Conservation (phyloP, 37 sponge, comb jelly and placozoan species). For the Eunapius fragilis region DNA sequence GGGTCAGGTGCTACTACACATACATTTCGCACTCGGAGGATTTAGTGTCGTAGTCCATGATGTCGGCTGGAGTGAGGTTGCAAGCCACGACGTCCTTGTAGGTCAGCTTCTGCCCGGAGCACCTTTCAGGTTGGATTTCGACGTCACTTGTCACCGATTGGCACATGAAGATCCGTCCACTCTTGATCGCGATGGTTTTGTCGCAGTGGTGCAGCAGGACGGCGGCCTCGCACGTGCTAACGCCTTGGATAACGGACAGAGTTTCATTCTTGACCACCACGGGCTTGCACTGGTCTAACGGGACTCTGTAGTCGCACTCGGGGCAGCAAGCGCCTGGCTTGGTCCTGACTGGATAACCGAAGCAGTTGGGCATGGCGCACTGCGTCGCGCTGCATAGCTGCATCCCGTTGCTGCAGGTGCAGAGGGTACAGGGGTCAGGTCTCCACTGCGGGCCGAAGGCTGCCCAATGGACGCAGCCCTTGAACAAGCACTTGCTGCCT, state of each 20-base stretch:
- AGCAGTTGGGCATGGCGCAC: conserved; percentile 14
- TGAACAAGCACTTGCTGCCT: conserved; percentile 16
- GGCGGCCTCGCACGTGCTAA: conserved; percentile 1
- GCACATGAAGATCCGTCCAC: too few species aligned
- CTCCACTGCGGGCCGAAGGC: conserved; percentile 28
- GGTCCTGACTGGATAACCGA: conserved; percentile 7
- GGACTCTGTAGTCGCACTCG: conserved; percentile 44
- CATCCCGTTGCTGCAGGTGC: background rate
- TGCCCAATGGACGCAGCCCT: conserved; percentile 46
- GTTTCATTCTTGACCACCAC: conserved; percentile 5
- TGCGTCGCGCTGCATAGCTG: conserved; percentile 5
- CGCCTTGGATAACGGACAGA: conserved; percentile 6
- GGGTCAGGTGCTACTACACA: too few species aligned
- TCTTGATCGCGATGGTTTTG: background rate
- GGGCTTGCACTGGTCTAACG: conserved; percentile 2
- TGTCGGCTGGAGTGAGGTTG: too few species aligned
- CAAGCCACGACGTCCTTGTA: too few species aligned
- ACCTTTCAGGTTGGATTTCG: too few species aligned
- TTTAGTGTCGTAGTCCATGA: too few species aligned
- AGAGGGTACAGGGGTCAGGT: conserved; percentile 42
- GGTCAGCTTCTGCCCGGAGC: too few species aligned
- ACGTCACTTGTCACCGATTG: too few species aligned
- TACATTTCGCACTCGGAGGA: too few species aligned
- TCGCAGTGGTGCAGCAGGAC: conserved; percentile 29
- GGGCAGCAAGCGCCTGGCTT: conserved; percentile 33